Evolutionary conservation across 2,113 vertebrate species (phyloP).

Genomic region (Panurus biarmicus): DNA sequence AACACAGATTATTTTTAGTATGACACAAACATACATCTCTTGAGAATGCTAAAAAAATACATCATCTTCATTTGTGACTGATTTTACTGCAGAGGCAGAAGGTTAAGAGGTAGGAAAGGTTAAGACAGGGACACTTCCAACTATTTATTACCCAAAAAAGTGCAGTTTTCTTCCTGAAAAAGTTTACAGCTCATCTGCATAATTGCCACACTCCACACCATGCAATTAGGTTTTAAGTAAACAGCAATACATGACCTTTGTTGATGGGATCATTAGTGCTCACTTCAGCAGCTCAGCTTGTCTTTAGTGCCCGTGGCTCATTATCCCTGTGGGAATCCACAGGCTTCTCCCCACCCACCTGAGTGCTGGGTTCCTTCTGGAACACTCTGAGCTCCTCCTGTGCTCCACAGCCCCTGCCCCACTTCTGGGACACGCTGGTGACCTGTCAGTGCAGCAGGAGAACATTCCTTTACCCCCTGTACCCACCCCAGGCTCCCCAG

Average conservation of each 20-base stretch:
- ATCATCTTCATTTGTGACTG: neutral
- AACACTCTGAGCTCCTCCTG: conserved; percentile 55
- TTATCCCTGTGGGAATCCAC: fast-evolving
- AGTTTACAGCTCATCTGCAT: neutral
- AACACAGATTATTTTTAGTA: neutral
- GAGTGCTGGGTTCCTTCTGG: conserved; percentile 52
- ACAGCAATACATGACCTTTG: neutral
- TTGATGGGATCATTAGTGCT: neutral
- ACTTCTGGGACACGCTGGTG: conserved; percentile 16
- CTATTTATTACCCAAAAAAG: neutral
- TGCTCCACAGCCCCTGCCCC: neutral
- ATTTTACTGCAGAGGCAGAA: neutral
- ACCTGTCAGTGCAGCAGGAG: neutral
- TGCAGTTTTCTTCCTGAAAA: neutral
- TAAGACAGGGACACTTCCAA: neutral
- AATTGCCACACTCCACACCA: neutral
- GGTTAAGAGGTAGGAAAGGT: neutral
- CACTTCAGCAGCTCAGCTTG: neutral
- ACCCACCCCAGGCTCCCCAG: neutral
- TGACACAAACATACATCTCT: neutral
- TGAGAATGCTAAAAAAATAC: neutral
- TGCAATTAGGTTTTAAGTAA: neutral
- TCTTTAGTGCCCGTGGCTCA: neutral
- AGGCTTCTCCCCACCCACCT: conserved; percentile 38
- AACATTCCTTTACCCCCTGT: neutral